Conservation (phyloP, 1,140 invertebrate genomes). For the Cecropterus lyciades region DNA sequence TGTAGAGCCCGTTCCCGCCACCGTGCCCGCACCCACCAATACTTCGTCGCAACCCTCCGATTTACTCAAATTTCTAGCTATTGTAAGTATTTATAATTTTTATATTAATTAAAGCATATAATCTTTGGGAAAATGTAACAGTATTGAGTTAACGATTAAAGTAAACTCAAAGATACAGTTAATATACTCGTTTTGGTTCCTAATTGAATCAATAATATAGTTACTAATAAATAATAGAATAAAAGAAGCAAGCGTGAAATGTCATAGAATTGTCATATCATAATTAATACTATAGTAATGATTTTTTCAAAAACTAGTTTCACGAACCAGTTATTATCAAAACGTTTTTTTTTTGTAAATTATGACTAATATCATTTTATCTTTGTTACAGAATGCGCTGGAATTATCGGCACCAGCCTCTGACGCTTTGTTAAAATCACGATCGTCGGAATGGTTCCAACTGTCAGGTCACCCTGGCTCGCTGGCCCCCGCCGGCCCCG, state of each 20-base stretch:
- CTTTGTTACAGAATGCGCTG: constrained; percentile 93
- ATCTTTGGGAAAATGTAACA: too few species aligned
- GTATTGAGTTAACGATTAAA: too few species aligned
- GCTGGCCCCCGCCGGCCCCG: constrained; percentile 96
- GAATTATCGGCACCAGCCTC: constrained; percentile 96
- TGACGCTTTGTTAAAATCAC: constrained; percentile 92
- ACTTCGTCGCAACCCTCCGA: constrained; percentile 73
- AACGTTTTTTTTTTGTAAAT: background rate
- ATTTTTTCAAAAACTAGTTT: background rate
- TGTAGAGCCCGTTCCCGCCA: constrained; percentile 50
- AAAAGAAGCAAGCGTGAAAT: too few species aligned
- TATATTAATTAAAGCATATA: too few species aligned
- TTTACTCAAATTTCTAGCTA: constrained; percentile 80
- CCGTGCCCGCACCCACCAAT: constrained; percentile 51
- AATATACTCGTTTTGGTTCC: background rate
- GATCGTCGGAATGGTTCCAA: constrained; percentile 92
- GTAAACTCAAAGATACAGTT: background rate
- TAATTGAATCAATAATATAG: too few species aligned
- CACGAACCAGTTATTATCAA: background rate
- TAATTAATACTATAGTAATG: too few species aligned
- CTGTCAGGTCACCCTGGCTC: constrained; percentile 96
- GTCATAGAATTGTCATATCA: too few species aligned
- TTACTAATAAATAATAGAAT: too few species aligned
- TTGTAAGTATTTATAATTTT: constrained; percentile 73
- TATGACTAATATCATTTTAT: background rate